Evolutionary conservation across 2,113 vertebrate species (phyloP).

Genomic region (Myiopsitta monachus): DNA sequence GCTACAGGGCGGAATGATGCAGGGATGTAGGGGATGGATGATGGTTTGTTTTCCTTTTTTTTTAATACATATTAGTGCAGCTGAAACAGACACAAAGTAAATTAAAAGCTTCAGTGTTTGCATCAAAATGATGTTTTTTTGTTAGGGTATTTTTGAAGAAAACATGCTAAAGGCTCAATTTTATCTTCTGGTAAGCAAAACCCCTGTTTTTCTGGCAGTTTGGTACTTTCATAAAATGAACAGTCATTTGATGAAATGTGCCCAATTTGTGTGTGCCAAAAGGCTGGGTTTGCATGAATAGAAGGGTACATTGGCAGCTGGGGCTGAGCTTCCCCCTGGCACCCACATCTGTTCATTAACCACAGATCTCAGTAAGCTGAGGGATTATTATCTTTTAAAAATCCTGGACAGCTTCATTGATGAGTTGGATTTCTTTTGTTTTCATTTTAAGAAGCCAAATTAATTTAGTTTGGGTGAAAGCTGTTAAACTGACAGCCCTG

Average conservation of each 20-base stretch:
- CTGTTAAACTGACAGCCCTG: not conserved
- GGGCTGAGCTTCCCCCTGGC: not conserved
- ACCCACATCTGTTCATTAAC: not conserved
- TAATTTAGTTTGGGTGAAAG: not conserved
- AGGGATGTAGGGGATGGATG: not conserved
- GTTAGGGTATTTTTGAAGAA: not conserved
- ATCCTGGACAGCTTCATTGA: not conserved
- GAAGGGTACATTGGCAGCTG: not conserved
- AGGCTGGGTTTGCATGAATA: not conserved
- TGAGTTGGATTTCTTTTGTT: not conserved
- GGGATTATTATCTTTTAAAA: not conserved
- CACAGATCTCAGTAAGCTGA: not conserved
- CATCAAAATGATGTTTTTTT: not conserved
- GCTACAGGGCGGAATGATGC: not conserved
- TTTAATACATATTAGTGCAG: not conserved
- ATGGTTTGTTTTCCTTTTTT: not conserved
- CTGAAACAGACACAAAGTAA: not conserved
- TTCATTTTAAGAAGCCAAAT: not conserved
- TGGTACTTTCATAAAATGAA: not conserved
- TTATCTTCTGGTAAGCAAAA: constrained; percentile 20
- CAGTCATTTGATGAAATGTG: not conserved
- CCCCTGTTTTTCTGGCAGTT: constrained; percentile 19
- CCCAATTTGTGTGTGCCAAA: not conserved
- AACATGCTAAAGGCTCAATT: not conserved
- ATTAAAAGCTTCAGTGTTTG: constrained; percentile 12